Evolutionary conservation across 2,888 invertebrate species (phyloP).

Genomic region (Leptarthrus brevirostris): DNA sequence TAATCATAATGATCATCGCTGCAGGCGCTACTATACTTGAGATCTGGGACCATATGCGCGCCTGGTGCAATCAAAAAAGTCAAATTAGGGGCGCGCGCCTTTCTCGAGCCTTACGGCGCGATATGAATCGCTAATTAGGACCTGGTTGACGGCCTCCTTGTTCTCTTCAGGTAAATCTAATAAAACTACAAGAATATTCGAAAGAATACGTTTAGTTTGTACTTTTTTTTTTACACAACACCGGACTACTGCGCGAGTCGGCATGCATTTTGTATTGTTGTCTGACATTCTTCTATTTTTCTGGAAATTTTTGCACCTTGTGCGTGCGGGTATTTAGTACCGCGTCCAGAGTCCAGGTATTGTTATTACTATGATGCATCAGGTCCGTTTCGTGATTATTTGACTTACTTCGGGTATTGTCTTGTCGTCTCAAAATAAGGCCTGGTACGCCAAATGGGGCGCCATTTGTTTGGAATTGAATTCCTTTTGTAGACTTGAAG

Average conservation of each 20-base stretch:
- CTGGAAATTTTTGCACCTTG: conserved; percentile 27
- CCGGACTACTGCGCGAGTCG: conserved; percentile 23
- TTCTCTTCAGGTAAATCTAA: conserved; percentile 6
- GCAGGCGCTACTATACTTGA: neutral
- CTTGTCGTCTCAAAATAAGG: neutral
- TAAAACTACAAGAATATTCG: conserved; percentile 33
- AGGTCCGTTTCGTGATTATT: conserved; percentile 6
- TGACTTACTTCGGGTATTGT: conserved; percentile 2
- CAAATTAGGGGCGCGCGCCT: conserved; percentile 43
- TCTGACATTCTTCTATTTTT: conserved; percentile 19
- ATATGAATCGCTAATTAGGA: conserved; percentile 44
- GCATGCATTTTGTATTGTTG: conserved; percentile 37
- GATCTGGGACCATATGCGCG: conserved; percentile 20
- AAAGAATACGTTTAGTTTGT: conserved; percentile 14
- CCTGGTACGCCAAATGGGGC: conserved; percentile 26
- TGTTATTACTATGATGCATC: neutral
- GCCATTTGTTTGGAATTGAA: conserved; percentile 20
- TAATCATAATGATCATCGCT: conserved; percentile 5
- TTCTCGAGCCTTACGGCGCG: conserved; percentile 40
- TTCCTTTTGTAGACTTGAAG: neutral
- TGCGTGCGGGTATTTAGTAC: conserved; percentile 50
- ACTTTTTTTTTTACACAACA: neutral
- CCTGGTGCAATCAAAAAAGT: conserved; percentile 38
- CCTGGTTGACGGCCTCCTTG: conserved; percentile 46
- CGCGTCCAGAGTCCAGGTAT: conserved; percentile 34